Evolutionary conservation across 2,113 vertebrate genomes (phyloP).

Genomic region (Semnornis frantzii): DNA sequence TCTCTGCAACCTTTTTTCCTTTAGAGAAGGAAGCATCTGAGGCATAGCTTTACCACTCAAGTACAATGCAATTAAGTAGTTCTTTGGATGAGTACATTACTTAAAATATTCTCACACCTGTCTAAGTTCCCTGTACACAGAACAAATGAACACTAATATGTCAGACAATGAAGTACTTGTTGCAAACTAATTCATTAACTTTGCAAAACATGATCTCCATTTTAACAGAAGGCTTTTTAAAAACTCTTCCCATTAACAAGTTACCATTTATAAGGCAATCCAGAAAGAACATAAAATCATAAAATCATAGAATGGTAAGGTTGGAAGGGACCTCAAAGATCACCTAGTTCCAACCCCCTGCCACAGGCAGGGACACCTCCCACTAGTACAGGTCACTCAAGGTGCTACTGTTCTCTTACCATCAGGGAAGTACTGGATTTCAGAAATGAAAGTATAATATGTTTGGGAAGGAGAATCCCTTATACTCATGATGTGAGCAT

Average conservation of each 20-base stretch:
- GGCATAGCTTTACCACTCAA: not conserved
- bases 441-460: not conserved
- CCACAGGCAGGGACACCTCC: no score
- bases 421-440: not conserved
- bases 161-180: not conserved
- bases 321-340: no score
- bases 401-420: not conserved
- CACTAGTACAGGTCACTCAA: no score
- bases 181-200: constrained; percentile 9
- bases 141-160: not conserved
- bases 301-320: no score
- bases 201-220: not conserved
- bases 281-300: not conserved
- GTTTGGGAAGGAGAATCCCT: not conserved
- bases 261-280: not conserved
- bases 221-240: not conserved
- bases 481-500: not conserved
- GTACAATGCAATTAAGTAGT: not conserved
- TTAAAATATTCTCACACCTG: constrained; percentile 26
- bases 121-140: not conserved
- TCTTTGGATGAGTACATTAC: constrained; percentile 22
- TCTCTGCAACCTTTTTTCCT: not conserved
- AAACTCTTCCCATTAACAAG: not conserved
- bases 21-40: not conserved
- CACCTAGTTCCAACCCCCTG: no score